Base-by-base conservation (phyloP, 2,797 vertebrate genomes). In the Poecilia gillii region DNA sequence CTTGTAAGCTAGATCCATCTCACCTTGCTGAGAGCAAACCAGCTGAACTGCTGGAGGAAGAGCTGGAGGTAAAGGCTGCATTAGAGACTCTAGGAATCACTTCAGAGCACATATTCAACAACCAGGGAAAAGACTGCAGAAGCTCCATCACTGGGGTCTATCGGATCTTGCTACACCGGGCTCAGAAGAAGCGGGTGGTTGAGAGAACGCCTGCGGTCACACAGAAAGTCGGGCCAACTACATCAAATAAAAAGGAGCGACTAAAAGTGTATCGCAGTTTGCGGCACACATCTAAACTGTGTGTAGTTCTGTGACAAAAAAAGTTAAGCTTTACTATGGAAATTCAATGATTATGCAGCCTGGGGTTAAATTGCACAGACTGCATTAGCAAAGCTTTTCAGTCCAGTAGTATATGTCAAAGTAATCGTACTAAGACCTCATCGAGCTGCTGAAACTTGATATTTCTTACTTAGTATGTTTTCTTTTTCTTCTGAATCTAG, bases 211-310 rank as follows among this genome's bases (percentile, higher is more conserved):
- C 97, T 0, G 88, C 95, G 0, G 92, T 96, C 85, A 94, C 93
- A 1, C 93, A 96, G 2, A 92, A 93, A 43, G 95, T 89, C 6
- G 92, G 83, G 4, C 91, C 95, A 57, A 77, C 85, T 0, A 74
- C 88, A 28, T 36, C 53, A 0, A 92, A 76, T 71, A 97, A 96
- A 89, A 97, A 96, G 43, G 96, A 96, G 25, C 86, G 92, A 9
- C 89, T 96, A 33, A 93, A 93, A 78, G 94, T 96, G 59, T 97
- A 96, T 86, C 94, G 93, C 3, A 95, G 96, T 90, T 92, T 97
- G 86, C 95, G 97, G 81, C 97, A 99, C 86, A 97, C 98, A 0
- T 99, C 98, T n/a, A 99, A 97, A 92, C 96, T 99, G 70, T 99
- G 98, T 84, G 95, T 95, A n/a, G 96, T 99, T 96, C 95, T 99